phyloP scores from a whole-genome alignment of 2,888 invertebrate genomes.

The Polylopha cassiicola region DNA sequence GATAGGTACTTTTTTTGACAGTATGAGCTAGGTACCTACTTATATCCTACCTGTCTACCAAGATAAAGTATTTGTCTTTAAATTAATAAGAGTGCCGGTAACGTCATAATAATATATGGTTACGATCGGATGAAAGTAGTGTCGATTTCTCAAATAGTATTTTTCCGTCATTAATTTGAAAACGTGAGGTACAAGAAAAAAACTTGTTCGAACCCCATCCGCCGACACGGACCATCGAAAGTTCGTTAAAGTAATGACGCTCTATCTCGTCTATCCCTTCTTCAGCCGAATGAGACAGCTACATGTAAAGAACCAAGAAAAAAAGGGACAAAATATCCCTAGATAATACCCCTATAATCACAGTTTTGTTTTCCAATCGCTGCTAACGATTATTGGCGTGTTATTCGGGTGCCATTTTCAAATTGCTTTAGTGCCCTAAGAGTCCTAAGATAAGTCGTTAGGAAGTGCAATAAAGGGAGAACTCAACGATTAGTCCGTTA shows the following conservation, averaged over 20 bases:
- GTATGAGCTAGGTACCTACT: too few relatives aligned
- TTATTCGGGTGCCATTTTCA: constrained; percentile 76
- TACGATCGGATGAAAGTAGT: too few relatives aligned
- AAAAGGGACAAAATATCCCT: constrained; percentile 44
- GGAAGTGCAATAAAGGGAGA: constrained; percentile 67
- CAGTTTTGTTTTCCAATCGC: constrained; percentile 83
- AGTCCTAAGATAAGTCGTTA: constrained; percentile 70
- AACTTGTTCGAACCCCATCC: constrained; percentile 39
- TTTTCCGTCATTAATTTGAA: too few relatives aligned
- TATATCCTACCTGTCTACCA: too few relatives aligned
- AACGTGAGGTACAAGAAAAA: constrained; percentile 13
- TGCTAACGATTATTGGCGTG: constrained; percentile 82
- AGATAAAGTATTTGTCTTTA: too few relatives aligned
- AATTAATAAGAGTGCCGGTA: too few relatives aligned
- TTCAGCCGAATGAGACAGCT: constrained; percentile 49
- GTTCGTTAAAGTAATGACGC: constrained; percentile 76
- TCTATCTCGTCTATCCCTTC: constrained; percentile 63
- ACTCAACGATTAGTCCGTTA: constrained; percentile 46
- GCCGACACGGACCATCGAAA: constrained; percentile 64
- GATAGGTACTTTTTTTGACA: too few relatives aligned
- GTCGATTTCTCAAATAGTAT: too few relatives aligned
- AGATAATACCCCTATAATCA: constrained; percentile 78
- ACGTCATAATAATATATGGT: not conserved
- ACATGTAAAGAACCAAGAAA: constrained; percentile 32
- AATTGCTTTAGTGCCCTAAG: constrained; percentile 70